A percentile compares a stretch with the other conserved stretches of the same genome.
These are phyloP conservation scores for Xanthorhoe designata DNA, from an alignment of 2,888 invertebrate genomes.

Conservation along the genomic window DNA sequence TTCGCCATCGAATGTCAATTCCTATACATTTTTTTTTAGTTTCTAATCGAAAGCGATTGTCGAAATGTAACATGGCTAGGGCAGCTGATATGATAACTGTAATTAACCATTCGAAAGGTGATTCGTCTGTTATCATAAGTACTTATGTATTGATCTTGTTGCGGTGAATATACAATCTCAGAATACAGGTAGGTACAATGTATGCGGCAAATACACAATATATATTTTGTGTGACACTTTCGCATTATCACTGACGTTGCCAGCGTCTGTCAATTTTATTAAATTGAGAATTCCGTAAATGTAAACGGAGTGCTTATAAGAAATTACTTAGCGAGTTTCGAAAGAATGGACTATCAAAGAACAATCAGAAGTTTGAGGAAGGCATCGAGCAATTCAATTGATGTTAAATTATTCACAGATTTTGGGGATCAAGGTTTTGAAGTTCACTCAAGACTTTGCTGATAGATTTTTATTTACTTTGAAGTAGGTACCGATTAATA, in stretches of 20 bases:
- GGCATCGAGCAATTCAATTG: constrained; percentile 54
- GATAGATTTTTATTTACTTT: constrained; percentile 33
- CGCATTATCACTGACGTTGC: constrained; percentile 1
- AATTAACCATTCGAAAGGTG: too few relatives aligned
- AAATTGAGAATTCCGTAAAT: constrained; percentile 60
- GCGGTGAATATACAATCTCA: too few relatives aligned
- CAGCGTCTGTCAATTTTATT: constrained; percentile 2
- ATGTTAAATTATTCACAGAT: constrained; percentile 58
- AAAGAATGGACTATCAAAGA: constrained; percentile 41
- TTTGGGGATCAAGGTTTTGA: constrained; percentile 50
- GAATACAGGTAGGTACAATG: too few relatives aligned
- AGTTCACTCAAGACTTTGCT: constrained; percentile 7
- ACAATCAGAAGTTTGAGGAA: constrained; percentile 40
- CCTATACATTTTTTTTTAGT: too few relatives aligned
- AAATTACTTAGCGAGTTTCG: constrained; percentile 46
- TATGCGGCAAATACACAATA: too few relatives aligned
- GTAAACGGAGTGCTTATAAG: constrained; percentile 42
- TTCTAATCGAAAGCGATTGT: too few relatives aligned
- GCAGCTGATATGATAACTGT: too few relatives aligned
- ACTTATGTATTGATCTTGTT: too few relatives aligned
- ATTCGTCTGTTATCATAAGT: too few relatives aligned
- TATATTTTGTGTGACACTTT: too few relatives aligned
- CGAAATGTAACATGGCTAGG: too few relatives aligned
- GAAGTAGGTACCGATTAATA: not conserved
- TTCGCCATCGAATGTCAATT: too few relatives aligned